phyloP scores from a whole-genome alignment of 2,888 invertebrate genomes.

The Meiosimyza platycephala region DNA sequence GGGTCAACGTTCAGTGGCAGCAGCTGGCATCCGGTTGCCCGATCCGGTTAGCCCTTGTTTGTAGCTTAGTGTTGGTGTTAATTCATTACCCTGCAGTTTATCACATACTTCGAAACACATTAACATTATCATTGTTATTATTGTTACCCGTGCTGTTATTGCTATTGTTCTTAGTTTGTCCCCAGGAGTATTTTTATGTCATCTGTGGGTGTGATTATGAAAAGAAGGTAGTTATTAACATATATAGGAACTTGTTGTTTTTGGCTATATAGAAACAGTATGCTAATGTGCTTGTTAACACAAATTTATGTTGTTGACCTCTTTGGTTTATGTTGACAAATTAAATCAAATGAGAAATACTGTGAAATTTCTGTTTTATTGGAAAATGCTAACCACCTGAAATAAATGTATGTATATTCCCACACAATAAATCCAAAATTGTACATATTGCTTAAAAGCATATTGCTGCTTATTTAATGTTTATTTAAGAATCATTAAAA shows the following conservation, averaged over 20 bases:
- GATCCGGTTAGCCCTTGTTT: not conserved
- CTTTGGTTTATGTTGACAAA: not conserved
- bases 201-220: not conserved
- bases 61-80: constrained; percentile 31
- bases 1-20: constrained; percentile 17
- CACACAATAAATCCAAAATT: too few species aligned
- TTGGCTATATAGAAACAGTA: constrained; percentile 23
- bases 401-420: too few species aligned
- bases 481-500: too few species aligned
- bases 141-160: constrained; percentile 34
- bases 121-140: constrained; percentile 34
- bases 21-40: constrained; percentile 31
- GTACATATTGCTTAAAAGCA: too few species aligned
- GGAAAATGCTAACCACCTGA: too few species aligned
- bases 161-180: too few species aligned
- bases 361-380: too few species aligned
- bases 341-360: too few species aligned
- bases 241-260: not conserved
- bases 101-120: constrained; percentile 37
- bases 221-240: constrained; percentile 10
- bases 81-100: constrained; percentile 43
- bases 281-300: constrained; percentile 30
- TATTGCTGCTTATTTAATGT: too few species aligned
- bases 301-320: constrained; percentile 23
- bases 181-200: too few species aligned